phyloP scores from a whole-genome alignment of 2,113 vertebrate species.

The Protobothrops flavoviridis region DNA sequence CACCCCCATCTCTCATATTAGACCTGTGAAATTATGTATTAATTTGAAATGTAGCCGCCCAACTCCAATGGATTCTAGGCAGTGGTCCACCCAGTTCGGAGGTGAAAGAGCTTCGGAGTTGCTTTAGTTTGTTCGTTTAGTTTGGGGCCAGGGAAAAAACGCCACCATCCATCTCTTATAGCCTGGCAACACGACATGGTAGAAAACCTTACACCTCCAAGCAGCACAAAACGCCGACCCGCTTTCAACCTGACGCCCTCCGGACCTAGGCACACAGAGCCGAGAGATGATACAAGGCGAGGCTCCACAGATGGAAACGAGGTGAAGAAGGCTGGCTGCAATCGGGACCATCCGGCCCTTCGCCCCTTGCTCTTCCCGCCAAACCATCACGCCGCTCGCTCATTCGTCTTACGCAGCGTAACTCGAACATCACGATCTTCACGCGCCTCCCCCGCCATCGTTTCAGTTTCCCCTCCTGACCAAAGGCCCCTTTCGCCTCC shows the following conservation, averaged over 20 bases:
- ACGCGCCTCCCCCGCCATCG: neutral
- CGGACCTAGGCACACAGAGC: too few species aligned
- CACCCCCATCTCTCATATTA: neutral
- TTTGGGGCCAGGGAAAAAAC: neutral
- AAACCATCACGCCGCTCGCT: neutral
- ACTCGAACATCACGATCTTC: accelerated
- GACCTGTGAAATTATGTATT: neutral
- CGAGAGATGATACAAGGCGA: too few species aligned
- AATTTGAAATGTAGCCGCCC: neutral
- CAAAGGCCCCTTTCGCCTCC: neutral
- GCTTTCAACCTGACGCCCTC: neutral
- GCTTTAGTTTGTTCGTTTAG: neutral
- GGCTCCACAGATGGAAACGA: neutral
- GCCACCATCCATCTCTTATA: neutral
- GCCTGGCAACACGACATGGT: neutral
- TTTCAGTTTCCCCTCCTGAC: too few species aligned
- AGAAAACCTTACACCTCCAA: neutral
- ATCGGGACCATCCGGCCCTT: neutral
- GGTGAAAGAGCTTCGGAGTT: neutral
- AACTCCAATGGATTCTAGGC: neutral
- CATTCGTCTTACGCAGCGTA: too few species aligned
- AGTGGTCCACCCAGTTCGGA: neutral
- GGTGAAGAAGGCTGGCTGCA: neutral
- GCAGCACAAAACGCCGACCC: neutral
- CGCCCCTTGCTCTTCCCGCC: neutral